A percentile compares a stretch with the other conserved stretches of the same genome.
These are phyloP conservation scores for Drosophila borealis DNA, from an alignment of 2,888 invertebrate genomes.

Conservation along the genomic window DNA sequence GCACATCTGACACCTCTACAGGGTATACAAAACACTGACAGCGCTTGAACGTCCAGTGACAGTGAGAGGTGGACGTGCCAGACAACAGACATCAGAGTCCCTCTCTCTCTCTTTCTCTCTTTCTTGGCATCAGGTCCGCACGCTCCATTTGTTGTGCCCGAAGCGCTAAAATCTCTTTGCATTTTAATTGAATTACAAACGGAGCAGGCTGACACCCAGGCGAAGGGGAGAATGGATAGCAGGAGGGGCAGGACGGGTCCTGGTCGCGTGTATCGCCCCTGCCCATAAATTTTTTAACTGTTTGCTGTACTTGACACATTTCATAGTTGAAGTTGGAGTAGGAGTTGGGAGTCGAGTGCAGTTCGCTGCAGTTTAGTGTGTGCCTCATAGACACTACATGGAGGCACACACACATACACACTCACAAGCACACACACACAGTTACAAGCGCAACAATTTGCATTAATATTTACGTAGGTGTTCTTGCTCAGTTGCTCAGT, in stretches of 20 bases:
- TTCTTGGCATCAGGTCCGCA: slow-evolving; percentile 18
- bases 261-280: slow-evolving; percentile 60
- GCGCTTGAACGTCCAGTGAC: slow-evolving; percentile 30
- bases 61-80: slow-evolving; percentile 38
- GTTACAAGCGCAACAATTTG: slow-evolving; percentile 35
- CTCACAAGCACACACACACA: slow-evolving; percentile 1
- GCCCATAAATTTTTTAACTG: slow-evolving; percentile 75
- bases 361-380: slow-evolving; percentile 16
- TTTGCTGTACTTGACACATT: slow-evolving; percentile 78
- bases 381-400: slow-evolving; percentile 18
- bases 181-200: slow-evolving; percentile 76
- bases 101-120: background rate
- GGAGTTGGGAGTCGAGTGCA: slow-evolving; percentile 29
- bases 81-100: background rate
- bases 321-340: slow-evolving; percentile 55
- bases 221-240: background rate
- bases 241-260: slow-evolving; percentile 16
- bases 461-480: slow-evolving; percentile 72
- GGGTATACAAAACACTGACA: slow-evolving; percentile 24
- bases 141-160: slow-evolving; percentile 66
- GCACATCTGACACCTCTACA: slow-evolving; percentile 2
- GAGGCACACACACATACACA: slow-evolving; percentile 1
- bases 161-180: slow-evolving; percentile 60
- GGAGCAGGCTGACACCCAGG: slow-evolving; percentile 24
- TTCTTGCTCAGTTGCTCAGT: slow-evolving; percentile 33